phyloP scores from a whole-genome alignment of 1,140 invertebrate species.

The Drosophila melanica region DNA sequence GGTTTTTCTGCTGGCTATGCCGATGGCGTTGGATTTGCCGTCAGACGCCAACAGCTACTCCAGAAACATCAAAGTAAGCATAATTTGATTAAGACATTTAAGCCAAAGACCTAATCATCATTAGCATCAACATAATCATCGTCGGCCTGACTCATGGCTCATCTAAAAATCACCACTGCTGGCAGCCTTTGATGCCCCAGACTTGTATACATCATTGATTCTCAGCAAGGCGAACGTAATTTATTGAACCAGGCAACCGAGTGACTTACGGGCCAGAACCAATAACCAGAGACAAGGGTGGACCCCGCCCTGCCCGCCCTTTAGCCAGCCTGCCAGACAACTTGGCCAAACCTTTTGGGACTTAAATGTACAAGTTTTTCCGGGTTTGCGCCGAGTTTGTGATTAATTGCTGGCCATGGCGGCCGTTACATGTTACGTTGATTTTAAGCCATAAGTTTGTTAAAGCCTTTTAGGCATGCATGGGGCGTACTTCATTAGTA shows the following conservation, averaged over 20 bases:
- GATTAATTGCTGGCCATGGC: slow-evolving; percentile 69
- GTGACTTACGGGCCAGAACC: slow-evolving; percentile 30
- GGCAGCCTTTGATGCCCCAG: slow-evolving; percentile 65
- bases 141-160: slow-evolving; percentile 37
- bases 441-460: slow-evolving; percentile 67
- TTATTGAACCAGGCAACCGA: slow-evolving; percentile 69
- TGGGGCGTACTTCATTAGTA: slow-evolving; percentile 68
- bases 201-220: slow-evolving; percentile 70
- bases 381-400: slow-evolving; percentile 53
- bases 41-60: slow-evolving; percentile 33
- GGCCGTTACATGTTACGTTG: slow-evolving; percentile 65
- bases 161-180: slow-evolving; percentile 49
- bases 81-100: slow-evolving; percentile 83
- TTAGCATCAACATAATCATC: slow-evolving; percentile 80
- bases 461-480: slow-evolving; percentile 61
- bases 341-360: slow-evolving; percentile 70
- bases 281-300: slow-evolving; percentile 3
- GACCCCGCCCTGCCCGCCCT: not conserved
- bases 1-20: slow-evolving; percentile 55
- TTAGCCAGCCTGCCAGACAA: slow-evolving; percentile 1
- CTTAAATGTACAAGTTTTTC: slow-evolving; percentile 66
- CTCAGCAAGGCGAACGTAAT: slow-evolving; percentile 64
- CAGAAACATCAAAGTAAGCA: slow-evolving; percentile 80
- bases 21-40: slow-evolving; percentile 27
- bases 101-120: slow-evolving; percentile 81